phyloP scores from a whole-genome alignment of 2,888 invertebrate species.

The Dorcus parallelipipedus region DNA sequence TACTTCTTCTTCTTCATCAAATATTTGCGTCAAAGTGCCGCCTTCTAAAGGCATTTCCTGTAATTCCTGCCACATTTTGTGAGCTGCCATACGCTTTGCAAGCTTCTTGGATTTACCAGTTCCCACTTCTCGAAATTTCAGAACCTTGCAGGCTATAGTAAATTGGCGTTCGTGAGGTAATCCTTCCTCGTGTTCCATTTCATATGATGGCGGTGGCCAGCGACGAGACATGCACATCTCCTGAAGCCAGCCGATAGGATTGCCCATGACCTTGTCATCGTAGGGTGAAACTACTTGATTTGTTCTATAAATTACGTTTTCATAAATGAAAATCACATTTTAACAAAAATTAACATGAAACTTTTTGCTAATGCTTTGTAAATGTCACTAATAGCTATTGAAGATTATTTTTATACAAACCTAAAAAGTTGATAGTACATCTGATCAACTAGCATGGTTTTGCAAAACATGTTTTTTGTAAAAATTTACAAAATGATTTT shows the following conservation, averaged over 20 bases:
- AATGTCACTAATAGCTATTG: too few species aligned
- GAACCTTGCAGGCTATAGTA: constrained; percentile 85
- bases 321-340: constrained; percentile 1
- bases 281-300: constrained; percentile 57
- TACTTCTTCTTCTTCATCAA: constrained; percentile 72
- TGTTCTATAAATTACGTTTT: constrained; percentile 29
- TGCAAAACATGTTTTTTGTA: too few species aligned
- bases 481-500: too few species aligned
- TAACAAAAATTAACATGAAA: background rate
- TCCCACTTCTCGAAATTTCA: constrained; percentile 80
- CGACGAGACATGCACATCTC: constrained; percentile 95
- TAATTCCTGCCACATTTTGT: constrained; percentile 86
- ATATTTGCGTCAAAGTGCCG: constrained; percentile 54
- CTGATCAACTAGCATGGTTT: background rate
- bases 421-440: background rate
- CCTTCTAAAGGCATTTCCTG: constrained; percentile 74
- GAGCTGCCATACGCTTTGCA: constrained; percentile 93
- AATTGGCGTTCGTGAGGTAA: constrained; percentile 92
- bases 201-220: constrained; percentile 93
- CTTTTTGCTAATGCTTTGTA: background rate
- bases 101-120: constrained; percentile 94
- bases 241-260: constrained; percentile 93
- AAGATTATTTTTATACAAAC: background rate
- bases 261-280: constrained; percentile 82
- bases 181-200: constrained; percentile 83